Evolutionary conservation across 64 coral and sea anemone species (phyloP).

Genomic region (Stichodactyla helianthus): DNA sequence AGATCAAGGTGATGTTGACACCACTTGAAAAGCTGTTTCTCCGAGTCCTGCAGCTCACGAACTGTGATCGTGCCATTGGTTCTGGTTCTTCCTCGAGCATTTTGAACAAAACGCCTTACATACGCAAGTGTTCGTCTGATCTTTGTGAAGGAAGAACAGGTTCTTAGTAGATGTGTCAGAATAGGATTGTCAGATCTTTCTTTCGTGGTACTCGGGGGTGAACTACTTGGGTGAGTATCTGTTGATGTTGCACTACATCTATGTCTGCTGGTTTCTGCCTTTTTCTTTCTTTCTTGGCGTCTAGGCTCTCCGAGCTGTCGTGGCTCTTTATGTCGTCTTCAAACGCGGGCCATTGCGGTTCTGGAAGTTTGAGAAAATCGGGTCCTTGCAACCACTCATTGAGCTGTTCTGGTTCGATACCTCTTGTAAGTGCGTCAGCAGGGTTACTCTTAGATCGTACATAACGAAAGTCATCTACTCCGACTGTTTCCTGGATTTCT

Average conservation of each 20-base stretch:
- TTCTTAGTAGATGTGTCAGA: too few species aligned
- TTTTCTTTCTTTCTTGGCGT: too few species aligned
- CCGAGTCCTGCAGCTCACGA: constrained; percentile 32
- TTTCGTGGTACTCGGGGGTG: too few species aligned
- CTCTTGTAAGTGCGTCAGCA: constrained; percentile 55
- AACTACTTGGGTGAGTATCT: too few species aligned
- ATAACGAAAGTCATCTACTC: constrained; percentile 38
- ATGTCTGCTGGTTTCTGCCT: too few species aligned
- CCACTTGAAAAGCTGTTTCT: constrained; percentile 39
- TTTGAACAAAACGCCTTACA: constrained; percentile 11
- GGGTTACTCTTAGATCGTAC: constrained; percentile 58
- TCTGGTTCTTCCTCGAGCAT: constrained; percentile 12
- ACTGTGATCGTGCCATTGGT: constrained; percentile 2
- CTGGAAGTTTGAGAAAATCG: constrained; percentile 14
- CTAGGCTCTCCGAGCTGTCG: too few species aligned
- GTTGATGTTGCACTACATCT: too few species aligned
- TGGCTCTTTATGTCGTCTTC: too few species aligned
- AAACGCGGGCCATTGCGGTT: too few species aligned
- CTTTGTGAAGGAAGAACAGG: too few species aligned
- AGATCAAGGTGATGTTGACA: constrained; percentile 4
- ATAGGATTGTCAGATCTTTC: too few species aligned
- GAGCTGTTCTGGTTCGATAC: constrained; percentile 36
- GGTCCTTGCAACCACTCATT: constrained; percentile 33
- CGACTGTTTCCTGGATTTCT: constrained; percentile 63
- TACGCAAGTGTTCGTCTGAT: too few species aligned